Percentiles rank a stretch among this genome's conserved stretches.
phyloP scores from a whole-genome alignment of 2,888 invertebrate species.

The Habrosyne pyritoides region DNA sequence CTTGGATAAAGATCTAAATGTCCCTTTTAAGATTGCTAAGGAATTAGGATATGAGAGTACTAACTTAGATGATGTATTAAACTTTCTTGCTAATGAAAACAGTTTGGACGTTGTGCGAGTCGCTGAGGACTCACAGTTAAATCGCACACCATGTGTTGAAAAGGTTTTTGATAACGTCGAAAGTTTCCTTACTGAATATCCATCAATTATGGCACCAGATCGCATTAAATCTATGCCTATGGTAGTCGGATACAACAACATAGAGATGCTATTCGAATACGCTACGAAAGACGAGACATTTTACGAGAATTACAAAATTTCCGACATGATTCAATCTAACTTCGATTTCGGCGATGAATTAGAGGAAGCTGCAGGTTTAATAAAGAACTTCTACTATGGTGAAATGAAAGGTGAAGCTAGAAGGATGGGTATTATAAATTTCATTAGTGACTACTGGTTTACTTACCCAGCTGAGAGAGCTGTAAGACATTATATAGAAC shows the following conservation, averaged over 20 bases:
- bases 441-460: background rate
- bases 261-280: constrained; percentile 6
- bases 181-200: constrained; percentile 6
- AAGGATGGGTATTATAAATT: background rate
- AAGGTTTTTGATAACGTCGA: constrained; percentile 12
- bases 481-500: background rate
- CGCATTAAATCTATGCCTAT: constrained; percentile 18
- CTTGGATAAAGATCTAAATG: constrained; percentile 9
- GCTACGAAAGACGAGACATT: background rate
- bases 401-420: background rate
- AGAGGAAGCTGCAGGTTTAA: background rate
- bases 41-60: constrained; percentile 18
- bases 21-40: constrained; percentile 17
- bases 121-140: constrained; percentile 16
- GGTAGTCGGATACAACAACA: constrained; percentile 17
- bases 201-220: background rate
- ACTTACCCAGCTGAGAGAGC: background rate
- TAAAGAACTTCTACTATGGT: background rate
- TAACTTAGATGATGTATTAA: constrained; percentile 16
- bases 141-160: constrained; percentile 24
- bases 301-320: background rate
- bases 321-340: background rate
- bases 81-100: constrained; percentile 16
- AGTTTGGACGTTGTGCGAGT: constrained; percentile 17
- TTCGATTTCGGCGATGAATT: background rate